Evolutionary conservation across 2,888 invertebrate genomes (phyloP), one percentile per base, ranked within the genome.

Genomic region (Polydrusus pterygomalis): DNA sequence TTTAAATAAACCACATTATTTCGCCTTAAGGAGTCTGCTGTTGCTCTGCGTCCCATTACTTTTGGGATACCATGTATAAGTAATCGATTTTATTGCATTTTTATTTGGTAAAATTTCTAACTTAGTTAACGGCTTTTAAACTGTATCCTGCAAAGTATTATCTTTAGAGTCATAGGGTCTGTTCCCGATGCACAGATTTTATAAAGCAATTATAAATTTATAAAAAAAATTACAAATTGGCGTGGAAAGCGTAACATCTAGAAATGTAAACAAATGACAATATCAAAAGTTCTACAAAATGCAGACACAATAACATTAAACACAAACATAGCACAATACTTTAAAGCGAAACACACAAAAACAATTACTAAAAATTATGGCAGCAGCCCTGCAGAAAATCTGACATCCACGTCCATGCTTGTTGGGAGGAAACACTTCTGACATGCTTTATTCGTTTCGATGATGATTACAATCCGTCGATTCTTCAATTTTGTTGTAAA

Each of bases 361-460:
- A 65, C 63, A 18, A 25, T 40, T 58, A 70, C 64, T 73, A 69
- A 58, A 69, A 70, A 56, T 17, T 70, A 65, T 71, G 77, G 75
- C 77, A 72, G 74, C 77, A 77, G 74, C 71, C 77, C 75, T 70
- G 77, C 71, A 75, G 71, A 34, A 77, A 70, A 73, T 64, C 73
- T 77, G 51, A 64, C 74, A 77, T 77, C 70, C 72, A 71, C 43
- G 70, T 77, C 74, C 77, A 77, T 77, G 77, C 77, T 71, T 56
- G 71, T 69, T 49, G 17, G 45, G 34, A 62, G 20, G 15, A 69
- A 74, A 58, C 30, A 51, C 67, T 75, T 75, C 70, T 18, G 40
- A 38, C 76, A 76, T 76, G 76, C 76, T 51, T 67, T 40, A 43
- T 74, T 70, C 62, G 49, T 15, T 45, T 64, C 51, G 64, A 49